Conservation (phyloP, 2,797 vertebrate genomes). For the Leontocebus nigricollis region DNA sequence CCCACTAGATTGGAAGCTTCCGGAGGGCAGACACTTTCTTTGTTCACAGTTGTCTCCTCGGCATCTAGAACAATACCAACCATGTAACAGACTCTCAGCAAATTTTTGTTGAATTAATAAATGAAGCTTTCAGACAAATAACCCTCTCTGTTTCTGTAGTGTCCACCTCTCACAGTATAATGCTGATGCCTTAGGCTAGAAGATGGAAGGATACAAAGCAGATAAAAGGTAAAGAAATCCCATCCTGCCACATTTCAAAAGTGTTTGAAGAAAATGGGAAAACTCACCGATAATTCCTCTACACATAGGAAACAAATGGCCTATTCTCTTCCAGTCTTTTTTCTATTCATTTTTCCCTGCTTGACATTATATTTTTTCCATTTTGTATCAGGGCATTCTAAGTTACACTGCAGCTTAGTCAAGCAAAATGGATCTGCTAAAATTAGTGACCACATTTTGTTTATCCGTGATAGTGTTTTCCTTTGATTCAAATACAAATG, state of each 20-base stretch:
- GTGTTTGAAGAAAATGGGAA: neutral
- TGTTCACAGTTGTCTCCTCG: neutral
- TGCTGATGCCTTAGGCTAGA: rapidly evolving
- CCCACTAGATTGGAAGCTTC: neutral
- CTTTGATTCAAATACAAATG: neutral
- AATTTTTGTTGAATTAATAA: neutral
- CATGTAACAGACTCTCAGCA: neutral
- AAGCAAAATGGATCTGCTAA: neutral
- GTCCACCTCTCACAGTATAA: neutral
- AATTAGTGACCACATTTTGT: neutral
- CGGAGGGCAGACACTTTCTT: neutral
- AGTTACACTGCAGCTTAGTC: neutral
- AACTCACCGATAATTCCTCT: neutral
- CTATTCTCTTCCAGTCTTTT: neutral
- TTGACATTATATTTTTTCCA: neutral
- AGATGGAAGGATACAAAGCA: neutral
- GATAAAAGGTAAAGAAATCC: neutral
- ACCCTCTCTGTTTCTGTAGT: neutral
- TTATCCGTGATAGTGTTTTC: neutral
- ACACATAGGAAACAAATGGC: neutral
- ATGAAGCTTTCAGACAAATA: neutral
- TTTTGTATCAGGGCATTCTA: neutral
- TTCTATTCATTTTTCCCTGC: neutral
- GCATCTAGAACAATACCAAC: neutral
- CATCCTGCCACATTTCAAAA: neutral